Conservation (phyloP, 1,140 invertebrate genomes). For the Ostrea denselamellosa region DNA sequence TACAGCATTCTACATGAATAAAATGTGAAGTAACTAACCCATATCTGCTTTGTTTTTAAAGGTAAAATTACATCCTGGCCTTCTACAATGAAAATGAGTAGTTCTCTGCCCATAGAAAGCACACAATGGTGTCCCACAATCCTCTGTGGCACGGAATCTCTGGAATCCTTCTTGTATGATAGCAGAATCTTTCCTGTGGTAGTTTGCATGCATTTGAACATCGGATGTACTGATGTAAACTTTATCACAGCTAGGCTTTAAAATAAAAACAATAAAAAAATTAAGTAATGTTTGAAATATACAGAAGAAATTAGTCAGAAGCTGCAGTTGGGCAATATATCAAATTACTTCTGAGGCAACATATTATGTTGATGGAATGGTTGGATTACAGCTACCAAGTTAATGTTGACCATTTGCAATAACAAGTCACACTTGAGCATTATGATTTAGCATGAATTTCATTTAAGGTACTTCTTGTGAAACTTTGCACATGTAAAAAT, state of each 20-base stretch:
- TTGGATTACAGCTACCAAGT: too few relatives aligned
- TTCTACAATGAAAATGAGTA: constrained; percentile 97
- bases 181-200: constrained; percentile 97
- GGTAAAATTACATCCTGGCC: constrained; percentile 93
- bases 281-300: background rate
- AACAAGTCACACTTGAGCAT: too few relatives aligned
- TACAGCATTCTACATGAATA: background rate
- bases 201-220: constrained; percentile 99
- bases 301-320: background rate
- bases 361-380: too few relatives aligned
- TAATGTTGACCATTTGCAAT: too few relatives aligned
- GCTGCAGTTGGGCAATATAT: too few relatives aligned
- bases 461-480: too few relatives aligned
- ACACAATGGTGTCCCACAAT: constrained; percentile 92
- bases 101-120: constrained; percentile 96
- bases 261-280: constrained; percentile 78
- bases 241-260: constrained; percentile 94
- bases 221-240: constrained; percentile 99
- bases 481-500: too few relatives aligned
- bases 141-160: constrained; percentile 93
- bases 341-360: too few relatives aligned
- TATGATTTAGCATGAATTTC: too few relatives aligned
- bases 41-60: constrained; percentile 99
- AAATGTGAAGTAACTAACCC: constrained; percentile 85
- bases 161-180: constrained; percentile 98